Base-by-base conservation (phyloP, 2,888 invertebrate genomes). In the Polia nebulosa region DNA sequence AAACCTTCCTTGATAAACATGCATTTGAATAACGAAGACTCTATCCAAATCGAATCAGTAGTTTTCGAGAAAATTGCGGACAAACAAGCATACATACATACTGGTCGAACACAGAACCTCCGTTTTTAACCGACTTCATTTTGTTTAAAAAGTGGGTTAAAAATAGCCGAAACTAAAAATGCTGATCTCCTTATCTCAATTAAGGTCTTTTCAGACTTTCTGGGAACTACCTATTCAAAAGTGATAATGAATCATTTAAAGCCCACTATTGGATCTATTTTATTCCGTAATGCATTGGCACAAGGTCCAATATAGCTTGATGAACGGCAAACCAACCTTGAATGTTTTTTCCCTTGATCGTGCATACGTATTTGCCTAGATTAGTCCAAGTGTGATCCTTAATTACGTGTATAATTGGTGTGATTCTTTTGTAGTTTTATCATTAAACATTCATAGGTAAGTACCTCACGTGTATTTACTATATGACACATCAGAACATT, bases 361-460 rank as follows among this genome's bases (percentile, higher is more conserved):
- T 45, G 15, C 29, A 41, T 27, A 47, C 17, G 3, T 59, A 44
- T 49, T 47, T 74, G 39, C 27, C 7, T 72, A 64, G 64, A 63
- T 72, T 78, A 34, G 25, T 49, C 47, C 44, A 71, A 68, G 57
- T 53, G 29, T 41, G 64, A 47, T 56, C 29, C 15, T 51, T 72
- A 58, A 60, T 64, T 29, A 45, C 20, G 2, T 41, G 34, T 27
- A 20, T 58, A 39, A 55, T 49, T 76, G 4, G 41, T 41, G 39
- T 32, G 20, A 47, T 53, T 70, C 1, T 41, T 55, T 47, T 34
- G 41, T 41, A 7, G 41, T 57, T 45, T n/a, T 44, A 49, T 55
- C 20, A 36, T 39, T 2, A n/a, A 20, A 32, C 20, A 29, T 39
- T 17, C 15, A 5, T 17, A n/a, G 39, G n/a, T n/a, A n/a, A n/a